These are phyloP conservation scores for Sclerurus mexicanus DNA, from an alignment of 2,113 vertebrate species.

Conservation along the genomic window DNA sequence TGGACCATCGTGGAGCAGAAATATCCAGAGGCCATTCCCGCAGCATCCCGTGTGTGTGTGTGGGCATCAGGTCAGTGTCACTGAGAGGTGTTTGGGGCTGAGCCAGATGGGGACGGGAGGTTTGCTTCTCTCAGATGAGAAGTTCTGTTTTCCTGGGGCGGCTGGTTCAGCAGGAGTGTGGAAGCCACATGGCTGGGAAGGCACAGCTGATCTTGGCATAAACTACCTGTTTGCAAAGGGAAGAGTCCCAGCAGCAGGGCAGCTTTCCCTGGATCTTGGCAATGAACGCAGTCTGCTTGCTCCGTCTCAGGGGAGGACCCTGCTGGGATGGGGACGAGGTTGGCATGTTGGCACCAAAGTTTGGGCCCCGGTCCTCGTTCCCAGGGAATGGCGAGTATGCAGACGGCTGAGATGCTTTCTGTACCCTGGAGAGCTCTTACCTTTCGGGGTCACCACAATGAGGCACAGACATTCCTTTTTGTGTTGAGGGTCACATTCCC, in stretches of 20 bases:
- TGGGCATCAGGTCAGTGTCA: no score
- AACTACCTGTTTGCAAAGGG: background rate
- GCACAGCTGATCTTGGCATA: background rate
- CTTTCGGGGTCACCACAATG: fast-evolving
- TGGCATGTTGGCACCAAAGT: background rate
- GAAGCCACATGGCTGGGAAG: no score
- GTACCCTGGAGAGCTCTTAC: background rate
- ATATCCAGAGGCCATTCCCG: no score
- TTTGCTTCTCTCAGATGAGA: no score
- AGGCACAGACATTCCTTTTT: background rate
- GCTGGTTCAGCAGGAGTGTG: no score
- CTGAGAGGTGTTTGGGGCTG: no score
- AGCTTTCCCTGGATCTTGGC: background rate
- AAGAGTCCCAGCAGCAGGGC: background rate
- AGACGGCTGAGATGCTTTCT: background rate
- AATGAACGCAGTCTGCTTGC: background rate
- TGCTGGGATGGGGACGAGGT: background rate
- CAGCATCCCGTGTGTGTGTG: no score
- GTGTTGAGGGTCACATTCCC: background rate
- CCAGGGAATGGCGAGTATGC: fast-evolving
- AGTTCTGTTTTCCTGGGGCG: no score
- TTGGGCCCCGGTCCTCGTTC: background rate
- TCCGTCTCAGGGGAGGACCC: background rate
- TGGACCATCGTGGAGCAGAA: no score
- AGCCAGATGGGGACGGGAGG: no score